Base-by-base conservation (phyloP, 2,113 vertebrate species). In the Rhineura floridana region DNA sequence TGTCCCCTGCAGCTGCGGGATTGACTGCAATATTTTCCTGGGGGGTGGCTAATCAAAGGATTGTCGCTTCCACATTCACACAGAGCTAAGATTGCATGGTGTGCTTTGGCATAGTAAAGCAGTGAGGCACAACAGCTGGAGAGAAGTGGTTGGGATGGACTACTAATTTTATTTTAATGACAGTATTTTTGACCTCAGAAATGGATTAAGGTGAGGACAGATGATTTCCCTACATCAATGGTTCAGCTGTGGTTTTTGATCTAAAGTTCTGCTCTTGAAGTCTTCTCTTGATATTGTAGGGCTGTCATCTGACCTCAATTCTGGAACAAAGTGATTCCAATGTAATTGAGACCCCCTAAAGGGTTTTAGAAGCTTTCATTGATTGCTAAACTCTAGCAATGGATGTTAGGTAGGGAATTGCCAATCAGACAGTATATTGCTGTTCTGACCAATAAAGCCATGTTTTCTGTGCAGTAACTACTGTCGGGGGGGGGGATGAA, bases 161-260 rank as follows among this genome's bases (percentile, higher is more conserved):
- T 8, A n/a, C 73, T 21, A 75, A 79, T 67, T 75, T 85, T n/a
- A 85, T n/a, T 81, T 85, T 48, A 75, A 75, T 63, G 39, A 59
- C 21, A 21, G 28, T 59, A 48, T 48, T 73, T 75, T n/a, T 8
- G n/a, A 19, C 28, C 59, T 73, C 65, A 59, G 33, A 62, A 81
- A 6, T 36, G 28, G n/a, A 15, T 79, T 59, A 39, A 50, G 2
- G 23, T 50, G 33, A 50, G 33, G 52, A 36, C 4, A 8, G 23
- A 48, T 12, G 50, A 46, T 75, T 30, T 84, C 28, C 65, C 1
- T 79, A 19, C 69, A 46, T 52, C 4, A 8, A 42, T 23, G 59
- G 36, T 11, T 52, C 72, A 69, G 36, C 39, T 70, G 28, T 70
- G 50, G 52, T 13, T 69, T 84, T 85, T 70, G 55, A 80, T 39